phyloP scores from a whole-genome alignment of 2,797 vertebrate species.

The Cossypha niveicapilla region DNA sequence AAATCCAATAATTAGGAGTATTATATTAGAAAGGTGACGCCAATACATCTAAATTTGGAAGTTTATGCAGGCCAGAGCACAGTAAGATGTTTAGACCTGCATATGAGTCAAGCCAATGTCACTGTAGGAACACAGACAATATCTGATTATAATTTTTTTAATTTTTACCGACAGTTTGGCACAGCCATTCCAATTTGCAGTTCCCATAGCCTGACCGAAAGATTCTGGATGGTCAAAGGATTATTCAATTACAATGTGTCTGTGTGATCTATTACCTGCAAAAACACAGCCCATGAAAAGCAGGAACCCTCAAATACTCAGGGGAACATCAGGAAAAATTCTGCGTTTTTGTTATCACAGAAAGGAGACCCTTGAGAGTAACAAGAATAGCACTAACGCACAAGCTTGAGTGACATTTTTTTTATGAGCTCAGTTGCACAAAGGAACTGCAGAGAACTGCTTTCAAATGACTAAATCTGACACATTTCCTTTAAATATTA shows the following conservation, averaged over 20 bases:
- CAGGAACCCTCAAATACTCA: not conserved
- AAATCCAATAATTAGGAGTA: not conserved
- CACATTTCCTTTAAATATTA: conserved; percentile 19
- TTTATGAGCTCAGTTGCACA: conserved; percentile 30
- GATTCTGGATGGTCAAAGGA: not conserved
- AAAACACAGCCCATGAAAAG: not conserved
- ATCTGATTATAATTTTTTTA: not conserved
- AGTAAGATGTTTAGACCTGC: not conserved
- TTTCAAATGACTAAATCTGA: not conserved
- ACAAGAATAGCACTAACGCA: conserved; percentile 30
- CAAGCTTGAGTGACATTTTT: conserved; percentile 29
- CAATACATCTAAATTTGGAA: not conserved
- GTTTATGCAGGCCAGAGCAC: not conserved
- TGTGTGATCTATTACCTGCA: not conserved
- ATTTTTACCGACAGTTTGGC: not conserved
- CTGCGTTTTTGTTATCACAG: not conserved
- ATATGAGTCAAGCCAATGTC: not conserved
- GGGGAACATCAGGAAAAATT: not conserved
- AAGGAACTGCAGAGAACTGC: not conserved
- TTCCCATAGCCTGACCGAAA: not conserved
- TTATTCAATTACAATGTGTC: not conserved
- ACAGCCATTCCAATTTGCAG: not conserved
- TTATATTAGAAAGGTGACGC: not conserved
- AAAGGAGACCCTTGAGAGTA: conserved; percentile 35
- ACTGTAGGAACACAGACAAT: not conserved